These are phyloP conservation scores for Brachystomella parvula DNA, from an alignment of 1,140 invertebrate genomes.

Conservation along the genomic window DNA sequence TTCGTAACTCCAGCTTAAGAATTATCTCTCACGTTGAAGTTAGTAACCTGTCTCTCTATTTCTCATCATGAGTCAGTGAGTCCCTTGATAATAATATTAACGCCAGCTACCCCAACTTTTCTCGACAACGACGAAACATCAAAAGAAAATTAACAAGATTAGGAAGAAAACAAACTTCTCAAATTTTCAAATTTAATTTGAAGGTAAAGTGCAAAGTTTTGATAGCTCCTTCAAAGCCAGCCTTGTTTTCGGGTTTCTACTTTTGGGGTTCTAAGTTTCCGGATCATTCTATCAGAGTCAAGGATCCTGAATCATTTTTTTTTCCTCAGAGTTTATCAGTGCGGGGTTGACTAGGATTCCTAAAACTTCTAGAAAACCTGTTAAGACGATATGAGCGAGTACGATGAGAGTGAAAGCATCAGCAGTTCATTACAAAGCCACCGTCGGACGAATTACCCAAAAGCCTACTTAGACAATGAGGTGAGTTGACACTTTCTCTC, in stretches of 20 bases:
- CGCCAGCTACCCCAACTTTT: too few relatives aligned
- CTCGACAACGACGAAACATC: neutral
- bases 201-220: too few relatives aligned
- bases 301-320: too few relatives aligned
- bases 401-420: neutral
- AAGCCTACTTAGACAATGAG: neutral
- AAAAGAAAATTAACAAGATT: neutral
- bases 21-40: conserved; percentile 14
- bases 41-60: neutral
- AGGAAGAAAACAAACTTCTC: too few relatives aligned
- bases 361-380: neutral
- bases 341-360: neutral
- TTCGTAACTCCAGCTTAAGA: conserved; percentile 41
- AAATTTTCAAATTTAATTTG: too few relatives aligned
- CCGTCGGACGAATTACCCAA: neutral
- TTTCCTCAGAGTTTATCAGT: too few relatives aligned
- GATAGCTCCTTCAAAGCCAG: too few relatives aligned
- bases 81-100: too few relatives aligned
- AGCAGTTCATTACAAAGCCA: neutral
- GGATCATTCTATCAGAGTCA: too few relatives aligned
- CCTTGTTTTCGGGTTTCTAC: too few relatives aligned
- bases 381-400: neutral
- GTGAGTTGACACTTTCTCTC: neutral
- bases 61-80: too few relatives aligned
- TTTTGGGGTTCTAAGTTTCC: too few relatives aligned